Conservation (phyloP, 1,140 invertebrate genomes). For the Zaprionus vittiger region DNA sequence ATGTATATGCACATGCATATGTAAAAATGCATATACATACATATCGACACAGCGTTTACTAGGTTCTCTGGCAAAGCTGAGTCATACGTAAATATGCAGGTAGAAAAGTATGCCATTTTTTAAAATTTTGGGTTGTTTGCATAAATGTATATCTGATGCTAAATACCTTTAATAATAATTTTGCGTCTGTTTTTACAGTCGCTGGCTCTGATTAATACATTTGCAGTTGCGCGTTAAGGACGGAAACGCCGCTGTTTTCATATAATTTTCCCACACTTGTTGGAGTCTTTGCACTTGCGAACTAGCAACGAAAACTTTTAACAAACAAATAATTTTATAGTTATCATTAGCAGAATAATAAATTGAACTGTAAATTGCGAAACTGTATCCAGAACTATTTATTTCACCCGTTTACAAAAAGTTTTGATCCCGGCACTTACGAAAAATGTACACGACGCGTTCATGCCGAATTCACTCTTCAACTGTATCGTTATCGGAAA, state of each 20-base stretch:
- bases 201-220: slow-evolving; percentile 42
- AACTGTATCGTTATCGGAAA: slow-evolving; percentile 28
- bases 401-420: slow-evolving; percentile 7
- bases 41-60: slow-evolving; percentile 2
- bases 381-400: not conserved
- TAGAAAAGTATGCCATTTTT: slow-evolving; percentile 4
- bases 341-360: not conserved
- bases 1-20: not conserved
- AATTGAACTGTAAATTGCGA: not conserved
- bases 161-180: slow-evolving; percentile 5
- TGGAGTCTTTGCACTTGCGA: slow-evolving; percentile 19
- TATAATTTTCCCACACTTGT: slow-evolving; percentile 24
- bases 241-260: slow-evolving; percentile 4
- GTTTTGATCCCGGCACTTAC: slow-evolving; percentile 7
- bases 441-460: slow-evolving; percentile 31
- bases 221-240: slow-evolving; percentile 48
- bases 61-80: slow-evolving; percentile 20
- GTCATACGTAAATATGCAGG: slow-evolving; percentile 31
- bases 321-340: not conserved
- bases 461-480: slow-evolving; percentile 32
- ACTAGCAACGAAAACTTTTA: slow-evolving; percentile 5
- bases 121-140: not conserved
- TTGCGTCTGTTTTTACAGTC: slow-evolving; percentile 19
- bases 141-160: not conserved
- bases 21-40: slow-evolving; percentile 19